A percentile compares a stretch with the other conserved stretches of the same genome.
Conservation (phyloP, 2,888 invertebrate species). For the Parthenolecanium corni region DNA sequence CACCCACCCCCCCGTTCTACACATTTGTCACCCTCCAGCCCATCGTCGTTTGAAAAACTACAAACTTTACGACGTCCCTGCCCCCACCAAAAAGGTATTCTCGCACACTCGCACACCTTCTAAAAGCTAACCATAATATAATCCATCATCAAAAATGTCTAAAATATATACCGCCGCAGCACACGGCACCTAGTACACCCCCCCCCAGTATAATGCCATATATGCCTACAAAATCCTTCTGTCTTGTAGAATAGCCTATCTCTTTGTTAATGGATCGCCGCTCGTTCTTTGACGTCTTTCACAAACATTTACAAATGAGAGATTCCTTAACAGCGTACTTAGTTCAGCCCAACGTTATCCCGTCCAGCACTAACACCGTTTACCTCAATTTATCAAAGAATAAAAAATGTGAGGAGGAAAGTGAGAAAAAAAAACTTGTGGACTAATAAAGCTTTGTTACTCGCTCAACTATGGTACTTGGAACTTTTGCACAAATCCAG, state of each 20-base stretch:
- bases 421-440: too few relatives aligned
- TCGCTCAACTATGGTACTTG: too few relatives aligned
- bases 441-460: too few relatives aligned
- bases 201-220: slow-evolving; percentile 17
- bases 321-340: slow-evolving; percentile 15
- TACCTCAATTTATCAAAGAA: slow-evolving; percentile 22
- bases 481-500: too few relatives aligned
- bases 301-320: slow-evolving; percentile 28
- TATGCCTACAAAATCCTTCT: slow-evolving; percentile 28
- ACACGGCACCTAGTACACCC: neutral
- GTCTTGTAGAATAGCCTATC: slow-evolving; percentile 28
- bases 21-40: neutral
- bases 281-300: slow-evolving; percentile 28
- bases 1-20: neutral
- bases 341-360: neutral
- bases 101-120: neutral
- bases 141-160: slow-evolving; percentile 28
- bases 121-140: slow-evolving; percentile 24
- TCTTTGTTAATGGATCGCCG: slow-evolving; percentile 28
- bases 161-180: slow-evolving; percentile 24
- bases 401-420: slow-evolving; percentile 13
- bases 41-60: neutral
- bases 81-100: neutral
- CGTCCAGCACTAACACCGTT: neutral
- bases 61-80: neutral